A percentile compares a stretch with the other conserved stretches of the same genome.
These are phyloP conservation scores for Craniophora ligustri DNA, from an alignment of 2,888 invertebrate genomes.

Conservation along the genomic window DNA sequence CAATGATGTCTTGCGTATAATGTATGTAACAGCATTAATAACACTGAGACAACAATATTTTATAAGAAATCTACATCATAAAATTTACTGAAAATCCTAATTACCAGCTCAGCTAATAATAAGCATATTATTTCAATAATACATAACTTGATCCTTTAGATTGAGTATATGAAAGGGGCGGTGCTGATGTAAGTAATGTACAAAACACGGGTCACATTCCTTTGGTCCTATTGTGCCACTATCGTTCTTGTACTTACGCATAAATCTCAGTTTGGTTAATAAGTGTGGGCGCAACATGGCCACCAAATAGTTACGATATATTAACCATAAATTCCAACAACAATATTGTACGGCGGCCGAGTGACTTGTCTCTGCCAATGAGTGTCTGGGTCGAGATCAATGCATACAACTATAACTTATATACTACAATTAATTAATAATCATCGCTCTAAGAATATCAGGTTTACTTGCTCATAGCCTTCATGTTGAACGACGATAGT, in stretches of 20 bases:
- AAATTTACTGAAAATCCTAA: background rate
- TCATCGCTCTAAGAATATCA: constrained; percentile 28
- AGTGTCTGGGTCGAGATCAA: constrained; percentile 28
- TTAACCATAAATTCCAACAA: constrained; percentile 67
- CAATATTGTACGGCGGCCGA: constrained; percentile 39
- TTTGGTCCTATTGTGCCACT: constrained; percentile 80
- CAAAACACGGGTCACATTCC: constrained; percentile 82
- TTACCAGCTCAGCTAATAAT: background rate
- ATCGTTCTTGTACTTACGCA: constrained; percentile 77
- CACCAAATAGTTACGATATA: constrained; percentile 74
- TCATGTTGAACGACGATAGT: constrained; percentile 13
- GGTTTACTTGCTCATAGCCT: constrained; percentile 41
- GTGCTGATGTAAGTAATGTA: constrained; percentile 56
- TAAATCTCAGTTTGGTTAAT: constrained; percentile 85
- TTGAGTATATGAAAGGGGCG: constrained; percentile 50
- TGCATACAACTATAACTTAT: constrained; percentile 2
- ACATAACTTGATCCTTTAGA: constrained; percentile 34
- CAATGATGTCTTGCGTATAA: too few relatives aligned
- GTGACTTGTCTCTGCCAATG: constrained; percentile 27
- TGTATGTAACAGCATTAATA: too few relatives aligned
- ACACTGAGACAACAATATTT: too few relatives aligned
- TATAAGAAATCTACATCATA: too few relatives aligned
- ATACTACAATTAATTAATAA: too few relatives aligned
- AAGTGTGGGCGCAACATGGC: constrained; percentile 82
- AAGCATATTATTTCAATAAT: constrained; percentile 10